A percentile compares a stretch with the other conserved stretches of the same genome.
Evolutionary conservation across 2,113 vertebrate genomes (phyloP).

Genomic region (Hydropotes inermis): DNA sequence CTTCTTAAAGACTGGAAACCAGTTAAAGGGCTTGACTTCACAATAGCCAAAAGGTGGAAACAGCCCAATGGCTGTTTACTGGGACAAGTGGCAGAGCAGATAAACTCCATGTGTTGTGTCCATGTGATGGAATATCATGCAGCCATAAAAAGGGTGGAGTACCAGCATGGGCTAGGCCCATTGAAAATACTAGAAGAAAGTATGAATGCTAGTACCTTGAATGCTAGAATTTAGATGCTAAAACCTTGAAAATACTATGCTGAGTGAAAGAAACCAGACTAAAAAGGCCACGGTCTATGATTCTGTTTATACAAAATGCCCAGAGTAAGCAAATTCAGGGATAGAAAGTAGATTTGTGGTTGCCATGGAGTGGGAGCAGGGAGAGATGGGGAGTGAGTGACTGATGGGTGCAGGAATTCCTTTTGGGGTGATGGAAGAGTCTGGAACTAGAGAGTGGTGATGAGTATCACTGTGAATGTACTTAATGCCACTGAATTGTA

Average conservation of each 20-base stretch:
- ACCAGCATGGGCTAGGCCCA: neutral
- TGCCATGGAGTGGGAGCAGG: neutral
- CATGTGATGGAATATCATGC: rapidly evolving
- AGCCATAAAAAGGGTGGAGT: neutral
- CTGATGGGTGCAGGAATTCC: neutral
- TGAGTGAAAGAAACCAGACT: neutral
- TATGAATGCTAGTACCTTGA: neutral
- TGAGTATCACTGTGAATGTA: too few relatives aligned
- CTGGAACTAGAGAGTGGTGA: neutral
- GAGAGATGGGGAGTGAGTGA: too few relatives aligned
- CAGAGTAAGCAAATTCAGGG: neutral
- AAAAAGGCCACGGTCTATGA: neutral
- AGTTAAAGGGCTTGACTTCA: neutral
- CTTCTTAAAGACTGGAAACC: neutral
- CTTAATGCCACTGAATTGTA: neutral
- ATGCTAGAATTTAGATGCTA: neutral
- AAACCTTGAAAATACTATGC: neutral
- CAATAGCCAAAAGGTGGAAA: neutral
- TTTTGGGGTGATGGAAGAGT: neutral
- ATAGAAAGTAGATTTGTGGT: neutral
- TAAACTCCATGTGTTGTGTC: neutral
- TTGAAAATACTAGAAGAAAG: neutral
- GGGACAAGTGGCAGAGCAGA: neutral
- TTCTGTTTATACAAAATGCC: neutral
- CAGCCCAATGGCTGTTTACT: neutral